A percentile compares a stretch with the other conserved stretches of the same genome.
Evolutionary conservation across 2,797 vertebrate genomes (phyloP).

Genomic region (Channallabes apus): DNA sequence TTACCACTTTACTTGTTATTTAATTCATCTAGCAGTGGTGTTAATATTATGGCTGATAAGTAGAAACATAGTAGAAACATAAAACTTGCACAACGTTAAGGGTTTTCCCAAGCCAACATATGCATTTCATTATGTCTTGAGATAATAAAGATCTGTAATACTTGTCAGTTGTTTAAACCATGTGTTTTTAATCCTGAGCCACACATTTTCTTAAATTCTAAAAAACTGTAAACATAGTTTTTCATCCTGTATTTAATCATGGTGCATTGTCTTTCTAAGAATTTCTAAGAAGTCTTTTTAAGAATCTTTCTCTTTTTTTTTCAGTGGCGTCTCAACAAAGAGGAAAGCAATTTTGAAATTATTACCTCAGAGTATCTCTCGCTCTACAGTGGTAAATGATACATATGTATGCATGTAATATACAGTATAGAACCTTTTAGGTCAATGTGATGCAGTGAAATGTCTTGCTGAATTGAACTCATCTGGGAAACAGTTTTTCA

Average conservation of each 20-base stretch:
- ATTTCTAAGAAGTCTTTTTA: not conserved
- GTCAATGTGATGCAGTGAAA: not conserved
- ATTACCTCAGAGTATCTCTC: conserved; percentile 33
- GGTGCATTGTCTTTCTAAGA: not conserved
- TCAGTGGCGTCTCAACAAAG: conserved; percentile 38
- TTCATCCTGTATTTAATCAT: not conserved
- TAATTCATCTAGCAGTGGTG: too few species aligned
- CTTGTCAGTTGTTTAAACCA: not conserved
- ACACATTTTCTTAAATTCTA: not conserved
- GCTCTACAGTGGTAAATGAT: conserved; percentile 17
- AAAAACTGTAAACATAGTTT: not conserved
- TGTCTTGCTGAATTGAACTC: not conserved
- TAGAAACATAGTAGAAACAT: not conserved
- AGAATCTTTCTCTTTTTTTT: not conserved
- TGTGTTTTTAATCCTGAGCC: not conserved
- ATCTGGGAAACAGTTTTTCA: not conserved
- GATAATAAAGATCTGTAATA: not conserved
- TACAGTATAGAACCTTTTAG: too few species aligned
- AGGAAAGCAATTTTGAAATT: conserved; percentile 19
- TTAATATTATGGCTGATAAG: too few species aligned
- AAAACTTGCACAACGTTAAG: not conserved
- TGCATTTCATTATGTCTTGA: not conserved
- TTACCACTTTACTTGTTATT: too few species aligned
- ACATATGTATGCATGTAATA: not conserved
- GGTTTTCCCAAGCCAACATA: not conserved